Percentiles rank a stretch among this genome's conserved stretches.
Evolutionary conservation across 2,113 vertebrate species (phyloP).

Genomic region (Pelecanoides urinatrix): DNA sequence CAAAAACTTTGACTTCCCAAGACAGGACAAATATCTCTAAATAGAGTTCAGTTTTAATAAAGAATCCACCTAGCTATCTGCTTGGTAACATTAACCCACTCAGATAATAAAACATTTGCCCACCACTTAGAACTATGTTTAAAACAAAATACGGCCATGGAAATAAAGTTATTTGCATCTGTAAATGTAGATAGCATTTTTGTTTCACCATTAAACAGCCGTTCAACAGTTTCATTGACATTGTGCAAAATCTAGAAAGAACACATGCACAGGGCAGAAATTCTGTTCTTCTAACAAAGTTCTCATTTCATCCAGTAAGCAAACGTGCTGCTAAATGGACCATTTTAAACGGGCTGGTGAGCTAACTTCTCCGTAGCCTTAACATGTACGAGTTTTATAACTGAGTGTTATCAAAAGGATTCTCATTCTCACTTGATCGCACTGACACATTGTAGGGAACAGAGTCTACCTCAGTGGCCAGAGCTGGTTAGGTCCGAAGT

Average conservation of each 20-base stretch:
- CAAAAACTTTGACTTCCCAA: neutral
- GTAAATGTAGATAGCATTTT: neutral
- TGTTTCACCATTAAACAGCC: neutral
- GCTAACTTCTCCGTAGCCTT: neutral
- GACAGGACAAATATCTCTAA: neutral
- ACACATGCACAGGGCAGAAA: fast-evolving
- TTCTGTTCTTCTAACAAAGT: neutral
- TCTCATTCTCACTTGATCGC: neutral
- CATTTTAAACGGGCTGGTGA: neutral
- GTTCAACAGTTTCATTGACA: neutral
- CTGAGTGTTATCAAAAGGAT: neutral
- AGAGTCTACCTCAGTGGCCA: neutral
- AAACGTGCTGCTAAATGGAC: neutral
- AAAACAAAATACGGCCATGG: neutral
- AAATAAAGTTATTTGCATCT: neutral
- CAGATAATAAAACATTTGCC: fast-evolving
- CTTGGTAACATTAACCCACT: neutral
- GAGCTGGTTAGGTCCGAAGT: neutral
- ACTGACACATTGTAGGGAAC: neutral
- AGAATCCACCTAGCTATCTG: neutral
- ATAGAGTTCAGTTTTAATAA: neutral
- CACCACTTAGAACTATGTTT: neutral
- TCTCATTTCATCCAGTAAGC: neutral
- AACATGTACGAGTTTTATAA: neutral
- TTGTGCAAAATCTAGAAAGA: neutral